Conservation (phyloP, 1,140 invertebrate genomes). For the Heliothis subflexa region DNA sequence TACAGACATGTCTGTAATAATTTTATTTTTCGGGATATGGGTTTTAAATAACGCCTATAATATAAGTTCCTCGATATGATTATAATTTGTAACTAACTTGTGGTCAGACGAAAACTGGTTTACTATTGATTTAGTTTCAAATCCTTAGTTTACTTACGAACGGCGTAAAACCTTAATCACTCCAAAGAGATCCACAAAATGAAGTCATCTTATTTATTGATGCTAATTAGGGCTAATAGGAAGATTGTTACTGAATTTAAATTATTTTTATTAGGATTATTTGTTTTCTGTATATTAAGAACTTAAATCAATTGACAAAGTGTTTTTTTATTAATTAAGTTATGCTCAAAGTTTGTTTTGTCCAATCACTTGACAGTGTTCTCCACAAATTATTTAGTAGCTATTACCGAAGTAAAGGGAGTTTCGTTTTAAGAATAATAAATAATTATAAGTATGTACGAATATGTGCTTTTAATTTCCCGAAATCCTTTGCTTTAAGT, state of each 20-base stretch:
- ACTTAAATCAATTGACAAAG: conserved; percentile 72
- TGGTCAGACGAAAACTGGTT: conserved; percentile 33
- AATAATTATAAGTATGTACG: conserved; percentile 76
- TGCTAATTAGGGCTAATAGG: conserved; percentile 75
- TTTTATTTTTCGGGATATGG: conserved; percentile 58
- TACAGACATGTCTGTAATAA: conserved; percentile 29
- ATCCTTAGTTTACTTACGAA: conserved; percentile 49
- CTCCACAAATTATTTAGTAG: conserved; percentile 66
- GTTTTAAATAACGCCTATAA: conserved; percentile 41
- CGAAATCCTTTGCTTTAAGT: neutral
- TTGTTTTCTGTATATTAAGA: conserved; percentile 83
- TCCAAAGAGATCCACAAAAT: conserved; percentile 79
- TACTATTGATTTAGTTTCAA: conserved; percentile 46
- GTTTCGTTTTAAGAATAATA: conserved; percentile 78
- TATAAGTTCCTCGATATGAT: conserved; percentile 40
- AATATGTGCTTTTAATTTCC: conserved; percentile 59
- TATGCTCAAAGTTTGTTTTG: conserved; percentile 72
- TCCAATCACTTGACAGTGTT: conserved; percentile 59
- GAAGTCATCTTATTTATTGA: conserved; percentile 84
- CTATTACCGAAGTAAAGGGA: conserved; percentile 65
- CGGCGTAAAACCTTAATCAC: conserved; percentile 61
- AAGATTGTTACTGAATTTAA: conserved; percentile 79
- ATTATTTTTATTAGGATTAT: conserved; percentile 80
- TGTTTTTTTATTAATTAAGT: conserved; percentile 73
- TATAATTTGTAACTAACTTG: conserved; percentile 38